Evolutionary conservation across 2,888 invertebrate genomes (phyloP), one percentile per base, ranked within the genome.

Genomic region (Chorisops tibialis): DNA sequence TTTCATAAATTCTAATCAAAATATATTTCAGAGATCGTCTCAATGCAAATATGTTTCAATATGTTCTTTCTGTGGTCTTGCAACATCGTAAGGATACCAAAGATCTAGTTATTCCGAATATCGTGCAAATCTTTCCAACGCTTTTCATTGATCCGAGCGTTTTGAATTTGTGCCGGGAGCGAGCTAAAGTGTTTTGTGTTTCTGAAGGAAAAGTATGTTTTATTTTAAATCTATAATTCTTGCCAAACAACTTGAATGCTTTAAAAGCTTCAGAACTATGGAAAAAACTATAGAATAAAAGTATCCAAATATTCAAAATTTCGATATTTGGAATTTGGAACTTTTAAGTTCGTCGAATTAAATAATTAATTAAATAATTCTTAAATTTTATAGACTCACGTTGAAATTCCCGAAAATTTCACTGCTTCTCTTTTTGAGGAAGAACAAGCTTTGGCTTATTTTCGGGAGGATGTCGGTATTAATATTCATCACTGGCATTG

Each of bases 401-500:
- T 91, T 49, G 83, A 83, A 52, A 87, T 91, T 66, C 88, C 89
- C 0, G 72, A 78, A 19, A 87, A 90, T 78, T 91, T 86, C 74
- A 89, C 92, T 0, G 92, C 91, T 0, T 84, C 86, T 0, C 83
- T 86, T 66, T 70, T 81, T 3, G 91, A 93, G 70, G 85, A 85
- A 1, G 93, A 93, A 70, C 91, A 93, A 74, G 83, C 87, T 4
- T 75, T 91, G 64, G 88, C 90, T 24, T 93, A 93, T 77, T 93
- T 89, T 82, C 84, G 92, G 39, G 93, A 93, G 74, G 93, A 92
- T 75, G 80, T 91, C 64, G 91, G 91, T 67, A 81, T 93, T 69
- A 93, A 93, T 78, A 85, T 91, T 54, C 93, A 93, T 75, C 93
- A 93, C 74, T 93, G 93, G 92, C 92, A 93, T 73, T 93, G 92